Evolutionary conservation across 2,888 invertebrate species (phyloP), one percentile per base, ranked within the genome.

Genomic region (Drosophila yooni): DNA sequence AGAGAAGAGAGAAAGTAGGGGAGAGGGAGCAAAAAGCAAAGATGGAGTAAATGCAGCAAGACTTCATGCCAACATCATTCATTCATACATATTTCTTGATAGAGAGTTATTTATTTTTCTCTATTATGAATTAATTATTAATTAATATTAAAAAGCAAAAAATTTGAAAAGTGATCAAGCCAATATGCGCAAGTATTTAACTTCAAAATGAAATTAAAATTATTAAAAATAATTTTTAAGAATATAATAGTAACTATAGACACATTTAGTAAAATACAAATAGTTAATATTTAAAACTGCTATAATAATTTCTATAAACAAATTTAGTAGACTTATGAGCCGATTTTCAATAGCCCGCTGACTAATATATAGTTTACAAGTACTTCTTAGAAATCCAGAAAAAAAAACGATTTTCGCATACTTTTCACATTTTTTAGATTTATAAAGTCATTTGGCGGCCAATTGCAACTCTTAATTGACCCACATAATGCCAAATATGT

Each of bases 401-500:
- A 1, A 38, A 36, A 18, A 8, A 18, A 18, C 2, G 10, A 11
- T 43, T n/a, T 11, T n/a, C 40, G 40, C n/a, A 38, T n/a, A n/a
- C 11, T 43, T 43, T 43, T 43, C n/a, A 43, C 6, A 43, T 15
- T 25, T 15, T 15, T 25, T 15, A 25, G 3, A 25, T 15, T 25
- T 15, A 46, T 46, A 15, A 46, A 46, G 4, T 7, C 25, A 25
- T 34, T 54, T 40, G 29, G 6, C 29, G 53, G 15, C 6, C 27
- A 25, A 34, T 25, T 34, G 13, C 50, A 54, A 56, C 51, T 51
- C 56, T 59, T 63, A 52, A 60, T 57, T 76, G 78, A 76, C 76
- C 78, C 78, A 76, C 34, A 62, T 76, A 61, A 40, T 57, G 15
- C 52, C 58, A 59, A 76, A 76, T 71, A 38, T 50, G 50, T 56